Evolutionary conservation across 2,888 invertebrate genomes (phyloP), one percentile per base, ranked within the genome.

Genomic region (Balanococcus diminutus): DNA sequence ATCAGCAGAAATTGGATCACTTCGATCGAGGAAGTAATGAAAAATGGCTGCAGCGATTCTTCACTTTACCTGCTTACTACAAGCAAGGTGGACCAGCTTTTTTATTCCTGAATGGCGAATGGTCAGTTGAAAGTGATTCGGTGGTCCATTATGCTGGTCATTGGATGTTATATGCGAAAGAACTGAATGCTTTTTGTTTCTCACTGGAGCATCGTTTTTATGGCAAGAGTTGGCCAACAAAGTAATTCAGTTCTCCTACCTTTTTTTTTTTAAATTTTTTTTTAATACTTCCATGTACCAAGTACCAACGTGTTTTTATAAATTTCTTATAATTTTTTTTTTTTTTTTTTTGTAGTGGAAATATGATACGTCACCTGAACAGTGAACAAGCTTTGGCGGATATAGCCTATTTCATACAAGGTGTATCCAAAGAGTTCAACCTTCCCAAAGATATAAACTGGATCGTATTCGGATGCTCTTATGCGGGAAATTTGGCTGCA

Each of bases 391-490:
- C 96, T 0, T 90, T 96, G 87, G 96, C 95, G 0, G 98, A 98
- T 91, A 91, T 97, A 86, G 97, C 97, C 0, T 91, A 92, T 88
- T 98, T 98, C 89, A 95, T 97, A 32, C 90, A 90, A 82, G 91
- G 91, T 32, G 96, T 96, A 93, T 95, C 94, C 88, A 89, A 90
- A 1, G 89, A 92, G 87, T 92, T 93, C 88, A 91, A 93, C 61
- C 90, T 96, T 28, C 89, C 91, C 5, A 89, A 90, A 0, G 90
- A 91, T 16, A 91, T 92, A 28, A 96, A 95, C 90, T 98, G 97
- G 96, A 94, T 98, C 87, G 94, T 94, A 0, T 98, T 98, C 90
- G 98, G 98, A n/a, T 98, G 98, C 2, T 98, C 97, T 0, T 98
- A 98, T 90, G 95, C 98, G 0, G 98, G 98, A 0, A 95, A 96